Evolutionary conservation across 2,113 vertebrate genomes (phyloP).

Genomic region (Enhydra lutris): DNA sequence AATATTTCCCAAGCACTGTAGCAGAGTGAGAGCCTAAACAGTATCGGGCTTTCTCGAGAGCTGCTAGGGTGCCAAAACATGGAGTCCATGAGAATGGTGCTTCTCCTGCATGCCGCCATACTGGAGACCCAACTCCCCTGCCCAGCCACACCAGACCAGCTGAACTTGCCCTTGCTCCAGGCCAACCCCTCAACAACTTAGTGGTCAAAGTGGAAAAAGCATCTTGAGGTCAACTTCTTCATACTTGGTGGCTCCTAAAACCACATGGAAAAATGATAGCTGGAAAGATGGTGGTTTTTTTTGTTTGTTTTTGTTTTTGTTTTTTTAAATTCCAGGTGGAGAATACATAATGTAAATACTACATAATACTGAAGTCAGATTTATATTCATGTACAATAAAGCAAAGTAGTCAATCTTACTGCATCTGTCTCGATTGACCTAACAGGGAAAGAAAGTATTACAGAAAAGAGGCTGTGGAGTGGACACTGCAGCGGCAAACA

Average conservation of each 20-base stretch:
- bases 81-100: neutral
- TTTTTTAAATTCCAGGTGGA: neutral
- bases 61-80: neutral
- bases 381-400: slow-evolving; percentile 11
- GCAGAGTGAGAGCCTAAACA: neutral
- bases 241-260: neutral
- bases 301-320: neutral
- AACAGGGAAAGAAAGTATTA: neutral
- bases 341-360: neutral
- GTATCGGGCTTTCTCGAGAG: neutral
- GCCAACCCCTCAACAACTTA: neutral
- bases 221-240: neutral
- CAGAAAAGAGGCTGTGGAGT: neutral
- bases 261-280: neutral
- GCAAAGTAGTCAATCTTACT: neutral
- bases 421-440: neutral
- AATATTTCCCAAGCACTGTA: neutral
- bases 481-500: neutral
- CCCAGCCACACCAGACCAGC: neutral
- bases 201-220: neutral
- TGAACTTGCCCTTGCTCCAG: neutral
- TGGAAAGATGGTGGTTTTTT: neutral
- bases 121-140: neutral
- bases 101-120: neutral
- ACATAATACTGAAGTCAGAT: neutral